These are phyloP conservation scores for Cheilosia impressa DNA, from an alignment of 2,888 invertebrate genomes.

Conservation along the genomic window DNA sequence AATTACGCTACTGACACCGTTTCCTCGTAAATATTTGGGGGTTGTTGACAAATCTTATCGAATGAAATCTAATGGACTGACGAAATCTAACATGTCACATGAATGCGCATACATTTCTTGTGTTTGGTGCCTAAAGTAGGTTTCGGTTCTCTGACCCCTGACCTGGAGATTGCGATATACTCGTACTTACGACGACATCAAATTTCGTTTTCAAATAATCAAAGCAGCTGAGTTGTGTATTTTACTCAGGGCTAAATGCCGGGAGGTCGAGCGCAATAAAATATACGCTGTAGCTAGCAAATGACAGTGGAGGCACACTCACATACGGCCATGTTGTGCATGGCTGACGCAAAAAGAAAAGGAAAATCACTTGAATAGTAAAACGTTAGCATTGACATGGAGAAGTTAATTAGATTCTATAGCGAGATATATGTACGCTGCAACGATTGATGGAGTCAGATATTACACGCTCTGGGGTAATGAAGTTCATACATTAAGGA, in stretches of 20 bases:
- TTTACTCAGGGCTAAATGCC: constrained; percentile 42
- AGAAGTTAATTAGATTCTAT: constrained; percentile 19
- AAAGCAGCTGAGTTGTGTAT: constrained; percentile 26
- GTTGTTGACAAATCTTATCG: too few relatives aligned
- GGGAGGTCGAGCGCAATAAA: constrained; percentile 42
- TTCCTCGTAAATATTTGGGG: too few relatives aligned
- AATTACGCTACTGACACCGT: neutral
- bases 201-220: constrained; percentile 27
- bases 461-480: neutral
- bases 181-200: constrained; percentile 13
- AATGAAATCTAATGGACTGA: too few relatives aligned
- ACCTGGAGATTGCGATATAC: constrained; percentile 6
- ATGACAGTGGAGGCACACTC: neutral
- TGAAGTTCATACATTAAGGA: too few relatives aligned
- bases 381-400: constrained; percentile 25
- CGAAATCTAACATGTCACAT: neutral
- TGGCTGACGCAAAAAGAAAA: constrained; percentile 17
- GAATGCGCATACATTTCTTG: neutral
- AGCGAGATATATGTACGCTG: neutral
- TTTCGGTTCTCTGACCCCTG: constrained; percentile 26
- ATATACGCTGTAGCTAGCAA: neutral
- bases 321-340: neutral
- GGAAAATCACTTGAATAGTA: neutral
- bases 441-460: constrained; percentile 9
- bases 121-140: neutral